phyloP scores from a whole-genome alignment of 2,797 vertebrate genomes.

The Acipenser oxyrinchus region DNA sequence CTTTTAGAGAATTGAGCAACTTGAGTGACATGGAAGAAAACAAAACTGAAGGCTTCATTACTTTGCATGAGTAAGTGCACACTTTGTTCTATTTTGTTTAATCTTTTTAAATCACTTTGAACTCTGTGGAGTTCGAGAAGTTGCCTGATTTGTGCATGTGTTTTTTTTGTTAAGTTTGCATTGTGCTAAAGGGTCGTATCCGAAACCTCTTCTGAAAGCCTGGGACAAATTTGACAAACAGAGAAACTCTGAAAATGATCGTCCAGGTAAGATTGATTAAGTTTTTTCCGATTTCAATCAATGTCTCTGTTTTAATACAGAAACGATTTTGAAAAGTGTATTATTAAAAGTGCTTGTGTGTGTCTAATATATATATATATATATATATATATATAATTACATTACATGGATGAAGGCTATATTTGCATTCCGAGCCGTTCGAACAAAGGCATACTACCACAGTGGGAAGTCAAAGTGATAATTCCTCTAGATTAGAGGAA shows the following conservation, averaged over 20 bases:
- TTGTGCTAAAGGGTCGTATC: slow-evolving; percentile 84
- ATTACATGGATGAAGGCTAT: too few species aligned
- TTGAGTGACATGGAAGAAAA: slow-evolving; percentile 67
- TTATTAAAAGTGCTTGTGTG: background rate
- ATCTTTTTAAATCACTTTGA: too few species aligned
- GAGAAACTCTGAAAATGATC: slow-evolving; percentile 76
- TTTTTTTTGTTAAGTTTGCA: slow-evolving; percentile 50
- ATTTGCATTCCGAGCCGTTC: too few species aligned
- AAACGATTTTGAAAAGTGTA: background rate
- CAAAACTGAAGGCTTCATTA: slow-evolving; percentile 76
- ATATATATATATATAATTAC: too few species aligned
- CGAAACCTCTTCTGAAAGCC: slow-evolving; percentile 69
- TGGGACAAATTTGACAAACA: slow-evolving; percentile 75
- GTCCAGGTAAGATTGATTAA: slow-evolving; percentile 54
- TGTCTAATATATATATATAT: too few species aligned
- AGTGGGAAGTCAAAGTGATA: too few species aligned
- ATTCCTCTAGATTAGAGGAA: too few species aligned
- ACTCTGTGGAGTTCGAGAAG: too few species aligned
- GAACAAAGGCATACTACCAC: too few species aligned
- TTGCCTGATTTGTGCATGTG: slow-evolving; percentile 4
- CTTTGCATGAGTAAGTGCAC: slow-evolving; percentile 53
- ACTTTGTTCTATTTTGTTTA: background rate
- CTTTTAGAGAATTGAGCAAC: slow-evolving; percentile 74
- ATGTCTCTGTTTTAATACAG: background rate
- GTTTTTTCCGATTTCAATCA: too few species aligned